Evolutionary conservation across 1,140 invertebrate genomes (phyloP), one percentile per base, ranked within the genome.

Genomic region (Diabrotica undecimpunctata): DNA sequence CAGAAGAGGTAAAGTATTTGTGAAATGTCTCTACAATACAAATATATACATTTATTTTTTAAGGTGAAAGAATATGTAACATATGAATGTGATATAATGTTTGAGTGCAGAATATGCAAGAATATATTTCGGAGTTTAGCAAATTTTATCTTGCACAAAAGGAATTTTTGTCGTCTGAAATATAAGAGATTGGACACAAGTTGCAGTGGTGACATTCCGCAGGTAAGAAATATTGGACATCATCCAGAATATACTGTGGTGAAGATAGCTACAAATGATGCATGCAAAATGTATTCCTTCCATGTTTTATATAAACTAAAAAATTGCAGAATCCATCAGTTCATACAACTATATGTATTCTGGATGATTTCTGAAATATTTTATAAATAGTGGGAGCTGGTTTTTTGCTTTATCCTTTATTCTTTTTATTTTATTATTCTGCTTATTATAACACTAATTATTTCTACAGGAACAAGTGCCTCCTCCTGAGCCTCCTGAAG

Each of bases 101-200:
- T 84, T 64, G 86, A 88, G 72, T 88, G 86, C 73, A 80, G 82
- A 69, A 78, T 84, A 6, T 88, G 86, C 75, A 77, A 79, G 10
- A 83, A 79, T 64, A 74, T 88, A 41, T 87, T 86, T 73, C 77
- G 86, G 37, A 82, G 81, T 65, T 71, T 87, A 46, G 82, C 84
- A 0, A 87, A 87, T 77, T 86, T 87, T 70, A 73, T 87, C 37
- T 77, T 83, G 35, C 86, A 87, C 71, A 87, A 87, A 71, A 74
- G 85, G 55, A 79, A 80, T 25, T 87, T 83, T 69, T 87, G 85
- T 69, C 72, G 70, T 55, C 76, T 81, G 36, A 74, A 67, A 57
- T 60, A 39, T 46, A 46, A 46, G 5, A n/a, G 8, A n/a, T 46
- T 10, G 2, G 3, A 8, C n/a, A 10, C 41, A 46, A 46, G n/a